Evolutionary conservation across 2,797 vertebrate genomes (phyloP).

Genomic region (Pelodytes ibericus): DNA sequence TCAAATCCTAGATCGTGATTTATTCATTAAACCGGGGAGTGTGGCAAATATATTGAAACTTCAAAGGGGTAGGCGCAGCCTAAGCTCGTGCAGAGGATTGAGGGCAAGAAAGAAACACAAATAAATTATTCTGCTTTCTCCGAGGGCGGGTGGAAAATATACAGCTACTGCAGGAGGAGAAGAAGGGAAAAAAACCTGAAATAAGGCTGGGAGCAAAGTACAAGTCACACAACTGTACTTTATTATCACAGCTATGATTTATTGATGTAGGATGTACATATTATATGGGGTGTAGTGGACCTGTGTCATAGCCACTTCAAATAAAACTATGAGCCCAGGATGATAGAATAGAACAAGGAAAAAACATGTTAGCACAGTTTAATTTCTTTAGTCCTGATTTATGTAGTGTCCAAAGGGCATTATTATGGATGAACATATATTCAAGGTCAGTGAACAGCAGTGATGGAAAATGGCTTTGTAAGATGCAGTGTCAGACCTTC

Average conservation of each 20-base stretch:
- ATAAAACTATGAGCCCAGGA: no score
- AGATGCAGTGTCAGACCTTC: no score
- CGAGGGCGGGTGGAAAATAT: slow-evolving; percentile 11
- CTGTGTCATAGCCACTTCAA: not conserved
- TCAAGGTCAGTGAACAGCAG: no score
- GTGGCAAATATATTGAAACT: slow-evolving; percentile 32
- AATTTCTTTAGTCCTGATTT: no score
- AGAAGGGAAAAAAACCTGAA: not conserved
- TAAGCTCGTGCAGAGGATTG: not conserved
- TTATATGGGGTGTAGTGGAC: not conserved
- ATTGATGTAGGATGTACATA: slow-evolving; percentile 11
- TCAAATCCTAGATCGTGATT: slow-evolving; percentile 39
- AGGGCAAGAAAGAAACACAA: slow-evolving; percentile 9
- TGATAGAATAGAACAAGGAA: no score
- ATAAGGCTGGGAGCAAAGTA: not conserved
- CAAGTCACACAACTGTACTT: not conserved
- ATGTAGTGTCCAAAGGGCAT: no score
- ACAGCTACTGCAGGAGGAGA: slow-evolving; percentile 10
- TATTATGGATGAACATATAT: no score
- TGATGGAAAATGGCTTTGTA: no score
- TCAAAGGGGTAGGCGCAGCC: slow-evolving; percentile 21
- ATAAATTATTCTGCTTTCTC: slow-evolving; percentile 32
- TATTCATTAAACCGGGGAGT: slow-evolving; percentile 46
- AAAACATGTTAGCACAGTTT: no score
- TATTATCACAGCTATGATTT: slow-evolving; percentile 4